Percentiles rank a stretch among this genome's conserved stretches.
These are phyloP conservation scores for Notospermus geniculatus DNA, from an alignment of 1,140 invertebrate genomes.

Conservation along the genomic window DNA sequence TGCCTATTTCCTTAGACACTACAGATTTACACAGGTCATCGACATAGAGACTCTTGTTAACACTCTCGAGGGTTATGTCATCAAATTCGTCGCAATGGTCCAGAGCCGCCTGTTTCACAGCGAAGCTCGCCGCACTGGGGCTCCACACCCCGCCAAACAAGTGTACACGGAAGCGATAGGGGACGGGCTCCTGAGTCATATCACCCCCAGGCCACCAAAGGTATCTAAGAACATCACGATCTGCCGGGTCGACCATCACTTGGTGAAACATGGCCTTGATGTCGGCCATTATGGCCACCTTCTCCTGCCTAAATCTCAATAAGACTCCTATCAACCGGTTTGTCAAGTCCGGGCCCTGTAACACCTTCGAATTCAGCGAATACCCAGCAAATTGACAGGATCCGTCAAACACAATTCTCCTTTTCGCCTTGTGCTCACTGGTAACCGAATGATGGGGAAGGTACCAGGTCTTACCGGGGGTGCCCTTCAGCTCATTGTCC, in stretches of 20 bases:
- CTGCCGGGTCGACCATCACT: background rate
- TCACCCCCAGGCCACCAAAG: conserved; percentile 7
- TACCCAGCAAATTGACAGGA: too few species aligned
- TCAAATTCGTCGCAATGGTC: background rate
- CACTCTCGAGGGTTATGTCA: background rate
- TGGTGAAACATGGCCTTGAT: conserved; percentile 12
- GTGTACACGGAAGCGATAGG: conserved; percentile 17
- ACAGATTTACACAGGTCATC: conserved; percentile 11
- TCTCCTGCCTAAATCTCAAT: too few species aligned
- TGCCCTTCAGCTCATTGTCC: too few species aligned
- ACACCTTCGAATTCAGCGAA: too few species aligned
- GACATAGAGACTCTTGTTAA: conserved; percentile 3
- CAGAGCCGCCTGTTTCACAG: background rate
- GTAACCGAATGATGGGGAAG: too few species aligned
- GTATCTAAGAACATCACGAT: conserved; percentile 8
- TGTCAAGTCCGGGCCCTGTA: too few species aligned
- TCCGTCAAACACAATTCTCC: too few species aligned
- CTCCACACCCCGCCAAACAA: conserved; percentile 15
- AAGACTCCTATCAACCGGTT: too few species aligned
- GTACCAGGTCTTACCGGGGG: too few species aligned
- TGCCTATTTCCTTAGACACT: background rate
- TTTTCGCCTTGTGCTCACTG: too few species aligned
- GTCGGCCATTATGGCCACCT: too few species aligned
- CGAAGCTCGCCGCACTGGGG: conserved; percentile 13
- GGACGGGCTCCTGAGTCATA: background rate